Base-by-base conservation (phyloP, 2,888 invertebrate species). In the Linnaemya vulpina region DNA sequence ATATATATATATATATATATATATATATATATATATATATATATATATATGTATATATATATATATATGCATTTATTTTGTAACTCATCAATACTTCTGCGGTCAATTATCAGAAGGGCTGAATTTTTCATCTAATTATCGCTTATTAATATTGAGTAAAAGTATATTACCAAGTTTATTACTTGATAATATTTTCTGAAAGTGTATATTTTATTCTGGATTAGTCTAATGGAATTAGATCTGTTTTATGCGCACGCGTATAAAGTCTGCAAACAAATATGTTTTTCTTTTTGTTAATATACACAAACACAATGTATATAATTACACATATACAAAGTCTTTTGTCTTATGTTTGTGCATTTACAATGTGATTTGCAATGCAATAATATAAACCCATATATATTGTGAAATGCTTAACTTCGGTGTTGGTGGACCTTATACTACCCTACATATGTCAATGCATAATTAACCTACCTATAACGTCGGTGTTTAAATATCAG, bases 171-270 rank as follows among this genome's bases (percentile, higher is more conserved):
- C n/a, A n/a, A n/a, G 58, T 65, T 73, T 46, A 51, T 17, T 38
- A 8, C 13, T 53, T 67, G 46, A 75, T 73, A 51, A 75, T n/a
- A 10, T 53, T 63, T 71, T 75, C 58, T 46, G 35, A 51, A 30
- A 79, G 51, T 51, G 51, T 75, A 51, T 70, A 68, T 70, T 82
- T 73, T 49, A 62, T 79, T 75, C 75, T 71, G 65, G 46, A 71
- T 75, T 86, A 58, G 53, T 51, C 46, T 78, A n/a, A 43, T 62
- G 73, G 74, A 85, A 75, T 82, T 84, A 80, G 84, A 87, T 86
- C 83, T 86, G 86, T 87, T 86, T 87, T 87, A 22, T 86, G 87
- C 87, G 87, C 87, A 87, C 74, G 87, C 87, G 87, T 80, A 49
- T 85, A 62, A 82, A 80, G 38, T 25, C 62, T 65, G 55, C 51